These are phyloP conservation scores for Ostrea edulis DNA, from an alignment of 1,140 invertebrate genomes.

Conservation along the genomic window DNA sequence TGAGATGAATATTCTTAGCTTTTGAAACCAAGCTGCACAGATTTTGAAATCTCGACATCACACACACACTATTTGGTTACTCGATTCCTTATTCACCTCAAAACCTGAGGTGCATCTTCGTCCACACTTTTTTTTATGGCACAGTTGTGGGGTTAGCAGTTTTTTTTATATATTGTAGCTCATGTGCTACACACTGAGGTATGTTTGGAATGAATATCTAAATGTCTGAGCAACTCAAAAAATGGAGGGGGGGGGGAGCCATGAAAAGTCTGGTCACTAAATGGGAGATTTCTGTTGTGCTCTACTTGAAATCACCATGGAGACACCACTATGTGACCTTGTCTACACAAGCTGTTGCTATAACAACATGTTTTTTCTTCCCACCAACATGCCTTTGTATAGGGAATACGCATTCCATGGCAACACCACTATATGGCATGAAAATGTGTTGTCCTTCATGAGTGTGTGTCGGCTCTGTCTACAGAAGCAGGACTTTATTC, in stretches of 20 bases:
- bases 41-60: not conserved
- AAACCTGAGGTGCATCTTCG: not conserved
- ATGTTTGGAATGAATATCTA: conserved; percentile 37
- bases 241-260: not conserved
- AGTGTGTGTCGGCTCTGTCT: not conserved
- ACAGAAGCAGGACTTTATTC: not conserved
- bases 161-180: not conserved
- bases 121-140: not conserved
- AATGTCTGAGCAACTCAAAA: conserved; percentile 34
- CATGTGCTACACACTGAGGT: not conserved
- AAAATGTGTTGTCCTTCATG: conserved; percentile 18
- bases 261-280: not conserved
- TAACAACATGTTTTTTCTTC: not conserved
- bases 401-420: not conserved
- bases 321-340: not conserved
- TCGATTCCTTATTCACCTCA: not conserved
- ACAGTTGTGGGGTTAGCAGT: not conserved
- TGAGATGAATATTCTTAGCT: not conserved
- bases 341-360: not conserved
- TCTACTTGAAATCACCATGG: conserved; percentile 20
- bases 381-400: not conserved
- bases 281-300: not conserved
- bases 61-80: not conserved
- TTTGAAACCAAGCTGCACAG: not conserved
- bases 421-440: conserved; percentile 25